phyloP scores from a whole-genome alignment of 2,888 invertebrate species.

The Tethea ocularis region DNA sequence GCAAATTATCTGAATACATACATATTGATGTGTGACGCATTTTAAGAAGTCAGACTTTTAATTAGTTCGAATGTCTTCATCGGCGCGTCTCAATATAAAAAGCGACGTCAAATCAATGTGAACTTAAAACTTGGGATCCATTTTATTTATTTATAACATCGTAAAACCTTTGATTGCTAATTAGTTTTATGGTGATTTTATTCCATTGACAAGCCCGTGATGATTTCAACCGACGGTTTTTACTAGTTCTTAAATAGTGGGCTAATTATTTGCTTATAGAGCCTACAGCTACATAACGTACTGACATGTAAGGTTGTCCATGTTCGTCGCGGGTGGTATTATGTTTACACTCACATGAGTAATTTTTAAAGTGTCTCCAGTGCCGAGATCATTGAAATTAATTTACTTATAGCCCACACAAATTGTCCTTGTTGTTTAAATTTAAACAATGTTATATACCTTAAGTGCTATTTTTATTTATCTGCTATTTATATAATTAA shows the following conservation, averaged over 20 bases:
- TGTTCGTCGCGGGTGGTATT: slow-evolving; percentile 30
- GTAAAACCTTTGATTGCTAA: slow-evolving; percentile 77
- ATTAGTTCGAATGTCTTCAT: slow-evolving; percentile 70
- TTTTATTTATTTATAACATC: slow-evolving; percentile 74
- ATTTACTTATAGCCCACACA: slow-evolving; percentile 7
- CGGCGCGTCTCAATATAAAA: slow-evolving; percentile 58
- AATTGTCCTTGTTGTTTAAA: not conserved
- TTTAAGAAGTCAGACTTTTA: slow-evolving; percentile 54
- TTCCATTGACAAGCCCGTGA: slow-evolving; percentile 54
- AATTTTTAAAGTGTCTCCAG: slow-evolving; percentile 10
- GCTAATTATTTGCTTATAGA: slow-evolving; percentile 14
- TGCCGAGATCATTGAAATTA: slow-evolving; percentile 10
- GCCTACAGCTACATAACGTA: not conserved
- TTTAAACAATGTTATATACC: slow-evolving; percentile 9
- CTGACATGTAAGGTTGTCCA: slow-evolving; percentile 1
- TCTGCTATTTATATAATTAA: no score
- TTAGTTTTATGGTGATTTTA: slow-evolving; percentile 74
- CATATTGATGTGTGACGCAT: slow-evolving; percentile 58
- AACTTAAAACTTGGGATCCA: slow-evolving; percentile 46
- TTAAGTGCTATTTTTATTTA: not conserved
- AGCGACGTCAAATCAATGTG: slow-evolving; percentile 53
- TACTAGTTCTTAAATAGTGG: slow-evolving; percentile 11
- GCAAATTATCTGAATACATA: slow-evolving; percentile 34
- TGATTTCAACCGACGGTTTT: slow-evolving; percentile 29
- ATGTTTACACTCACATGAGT: slow-evolving; percentile 12